Conservation (phyloP, 1,140 invertebrate genomes). For the Drosophila sp. region DNA sequence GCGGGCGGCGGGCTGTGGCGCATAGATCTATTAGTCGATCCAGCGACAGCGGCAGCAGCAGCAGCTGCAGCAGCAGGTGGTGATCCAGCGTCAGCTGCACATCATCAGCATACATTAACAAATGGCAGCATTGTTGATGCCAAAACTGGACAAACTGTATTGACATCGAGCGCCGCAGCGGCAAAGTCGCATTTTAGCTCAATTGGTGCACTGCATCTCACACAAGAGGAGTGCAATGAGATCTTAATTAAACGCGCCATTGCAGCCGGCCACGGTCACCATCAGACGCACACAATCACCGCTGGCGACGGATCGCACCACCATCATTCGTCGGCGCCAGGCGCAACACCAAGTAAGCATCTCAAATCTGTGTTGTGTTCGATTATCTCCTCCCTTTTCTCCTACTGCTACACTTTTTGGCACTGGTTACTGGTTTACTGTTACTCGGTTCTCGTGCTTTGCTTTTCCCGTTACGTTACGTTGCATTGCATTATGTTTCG, state of each 20-base stretch:
- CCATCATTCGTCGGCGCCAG: conserved; percentile 68
- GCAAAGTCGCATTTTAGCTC: conserved; percentile 86
- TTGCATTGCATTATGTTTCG: conserved; percentile 9
- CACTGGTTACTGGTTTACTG: conserved; percentile 34
- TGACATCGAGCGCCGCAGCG: conserved; percentile 74
- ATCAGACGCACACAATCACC: conserved; percentile 72
- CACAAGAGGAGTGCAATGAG: conserved; percentile 91
- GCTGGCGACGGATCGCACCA: conserved; percentile 76
- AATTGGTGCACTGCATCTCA: conserved; percentile 89
- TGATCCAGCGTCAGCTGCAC: conserved; percentile 66
- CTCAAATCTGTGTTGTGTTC: conserved; percentile 76
- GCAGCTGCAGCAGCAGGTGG: conserved; percentile 69
- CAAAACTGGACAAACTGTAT: conserved; percentile 82
- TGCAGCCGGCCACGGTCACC: conserved; percentile 82
- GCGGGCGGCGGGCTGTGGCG: conserved; percentile 50
- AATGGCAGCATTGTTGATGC: conserved; percentile 84
- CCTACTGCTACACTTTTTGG: conserved; percentile 24
- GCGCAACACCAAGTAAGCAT: conserved; percentile 84
- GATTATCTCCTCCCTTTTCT: conserved; percentile 27
- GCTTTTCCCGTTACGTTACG: conserved; percentile 41
- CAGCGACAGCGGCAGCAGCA: conserved; percentile 72
- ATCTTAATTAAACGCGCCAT: conserved; percentile 88
- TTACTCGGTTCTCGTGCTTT: conserved; percentile 68
- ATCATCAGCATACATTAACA: conserved; percentile 70
- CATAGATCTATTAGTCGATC: conserved; percentile 82